A percentile compares a stretch with the other conserved stretches of the same genome.
Evolutionary conservation across 2,113 vertebrate species (phyloP).

Genomic region (Melanotaenia duboulayi): DNA sequence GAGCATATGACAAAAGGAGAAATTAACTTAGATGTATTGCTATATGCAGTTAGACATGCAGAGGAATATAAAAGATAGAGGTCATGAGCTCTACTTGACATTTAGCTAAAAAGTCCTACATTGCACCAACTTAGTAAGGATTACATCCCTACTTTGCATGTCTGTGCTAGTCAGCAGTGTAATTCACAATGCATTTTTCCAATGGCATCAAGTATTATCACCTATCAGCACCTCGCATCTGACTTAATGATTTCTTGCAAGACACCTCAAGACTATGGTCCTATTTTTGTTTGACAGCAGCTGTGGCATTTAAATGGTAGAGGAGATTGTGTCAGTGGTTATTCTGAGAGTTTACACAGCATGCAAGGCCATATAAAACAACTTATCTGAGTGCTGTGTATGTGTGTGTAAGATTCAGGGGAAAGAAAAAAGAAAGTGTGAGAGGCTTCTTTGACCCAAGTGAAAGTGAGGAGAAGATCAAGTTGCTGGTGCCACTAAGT

Average conservation of each 20-base stretch:
- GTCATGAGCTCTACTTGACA: constrained; percentile 44
- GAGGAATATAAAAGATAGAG: constrained; percentile 12
- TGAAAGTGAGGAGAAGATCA: constrained; percentile 68
- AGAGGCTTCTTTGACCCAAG: constrained; percentile 45
- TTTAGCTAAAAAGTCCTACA: constrained; percentile 32
- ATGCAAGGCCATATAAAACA: constrained; percentile 27
- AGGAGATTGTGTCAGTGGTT: constrained; percentile 72
- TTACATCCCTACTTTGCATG: constrained; percentile 32
- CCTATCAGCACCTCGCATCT: constrained; percentile 58
- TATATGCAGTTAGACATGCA: neutral
- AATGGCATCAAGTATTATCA: constrained; percentile 32
- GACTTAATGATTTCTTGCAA: constrained; percentile 68
- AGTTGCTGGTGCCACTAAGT: constrained; percentile 52
- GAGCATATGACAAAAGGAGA: neutral
- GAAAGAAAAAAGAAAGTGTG: constrained; percentile 47
- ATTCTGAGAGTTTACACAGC: constrained; percentile 74
- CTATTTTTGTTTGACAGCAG: constrained; percentile 80
- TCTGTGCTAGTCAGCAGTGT: constrained; percentile 22
- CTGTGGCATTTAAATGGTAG: constrained; percentile 71
- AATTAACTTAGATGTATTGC: constrained; percentile 3
- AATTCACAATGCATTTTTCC: constrained; percentile 29
- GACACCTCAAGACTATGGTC: constrained; percentile 59
- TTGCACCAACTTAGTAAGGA: constrained; percentile 25
- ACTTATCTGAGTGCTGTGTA: constrained; percentile 1
- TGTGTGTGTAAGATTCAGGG: constrained; percentile 7